Conservation (phyloP, 2,113 vertebrate genomes). For the Neopipo cinnamomea region DNA sequence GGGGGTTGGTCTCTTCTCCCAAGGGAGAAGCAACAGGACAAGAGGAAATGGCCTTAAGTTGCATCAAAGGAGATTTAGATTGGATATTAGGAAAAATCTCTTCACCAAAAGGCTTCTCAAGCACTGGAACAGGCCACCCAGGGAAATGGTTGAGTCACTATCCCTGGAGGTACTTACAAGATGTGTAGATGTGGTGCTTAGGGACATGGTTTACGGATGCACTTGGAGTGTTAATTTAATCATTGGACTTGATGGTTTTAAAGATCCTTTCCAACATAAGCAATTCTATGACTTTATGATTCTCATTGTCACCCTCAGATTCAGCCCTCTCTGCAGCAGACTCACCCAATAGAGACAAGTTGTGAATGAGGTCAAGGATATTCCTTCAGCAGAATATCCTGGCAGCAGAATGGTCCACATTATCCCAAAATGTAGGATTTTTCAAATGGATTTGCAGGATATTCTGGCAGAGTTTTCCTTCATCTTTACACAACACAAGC, state of each 20-base stretch:
- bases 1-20: not conserved
- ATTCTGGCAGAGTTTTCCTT: not conserved
- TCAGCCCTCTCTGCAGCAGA: not conserved
- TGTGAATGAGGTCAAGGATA: not conserved
- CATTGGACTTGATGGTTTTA: not conserved
- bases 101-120: not conserved
- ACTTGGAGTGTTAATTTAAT: not conserved
- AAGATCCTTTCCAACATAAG: not conserved
- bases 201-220: not conserved
- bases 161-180: not conserved
- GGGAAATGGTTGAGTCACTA: not conserved
- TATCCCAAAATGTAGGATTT: not conserved
- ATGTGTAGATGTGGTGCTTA: accelerated
- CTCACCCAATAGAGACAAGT: not conserved
- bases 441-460: not conserved
- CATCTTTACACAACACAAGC: not conserved
- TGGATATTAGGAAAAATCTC: not conserved
- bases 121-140: not conserved
- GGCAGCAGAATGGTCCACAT: accelerated
- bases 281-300: not conserved
- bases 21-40: not conserved
- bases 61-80: not conserved
- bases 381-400: not conserved
- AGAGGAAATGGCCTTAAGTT: not conserved
- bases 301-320: not conserved